Percentiles rank a stretch among this genome's conserved stretches.
Evolutionary conservation across 2,113 vertebrate genomes (phyloP).

Genomic region (Sturnus vulgaris): DNA sequence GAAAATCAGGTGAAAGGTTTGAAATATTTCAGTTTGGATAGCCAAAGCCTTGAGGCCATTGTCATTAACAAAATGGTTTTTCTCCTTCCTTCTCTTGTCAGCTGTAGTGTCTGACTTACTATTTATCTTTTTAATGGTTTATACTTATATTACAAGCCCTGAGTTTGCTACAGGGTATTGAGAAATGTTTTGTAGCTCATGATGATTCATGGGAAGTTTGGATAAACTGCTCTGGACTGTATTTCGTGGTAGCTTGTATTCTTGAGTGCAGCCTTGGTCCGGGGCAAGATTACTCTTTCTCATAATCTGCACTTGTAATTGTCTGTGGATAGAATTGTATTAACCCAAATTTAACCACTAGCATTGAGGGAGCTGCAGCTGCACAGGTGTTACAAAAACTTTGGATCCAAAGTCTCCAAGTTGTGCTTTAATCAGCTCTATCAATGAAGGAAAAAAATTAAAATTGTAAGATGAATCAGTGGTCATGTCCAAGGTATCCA

Average conservation of each 20-base stretch:
- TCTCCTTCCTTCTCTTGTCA: not conserved
- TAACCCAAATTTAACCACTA: not conserved
- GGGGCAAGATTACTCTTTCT: not conserved
- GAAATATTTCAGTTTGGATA: not conserved
- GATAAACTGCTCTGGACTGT: not conserved
- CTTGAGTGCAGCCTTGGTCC: not conserved
- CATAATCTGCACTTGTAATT: not conserved
- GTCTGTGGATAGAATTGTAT: not conserved
- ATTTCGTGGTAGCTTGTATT: not conserved
- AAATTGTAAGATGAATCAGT: not conserved
- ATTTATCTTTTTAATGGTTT: constrained; percentile 37
- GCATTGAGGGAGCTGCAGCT: not conserved
- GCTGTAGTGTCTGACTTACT: not conserved
- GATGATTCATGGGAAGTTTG: not conserved
- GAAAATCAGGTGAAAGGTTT: not conserved
- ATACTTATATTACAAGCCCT: not conserved
- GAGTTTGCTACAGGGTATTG: constrained; percentile 5
- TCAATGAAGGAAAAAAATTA: not conserved
- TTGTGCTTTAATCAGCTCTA: not conserved
- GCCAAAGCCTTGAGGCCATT: not conserved
- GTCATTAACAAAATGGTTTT: not conserved
- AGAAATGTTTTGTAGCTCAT: not conserved
- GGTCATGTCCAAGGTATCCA: not conserved
- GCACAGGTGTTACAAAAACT: not conserved
- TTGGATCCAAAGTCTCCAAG: not conserved